phyloP scores from a whole-genome alignment of 1,140 invertebrate species.

The Tetranychus cinnabarinus region DNA sequence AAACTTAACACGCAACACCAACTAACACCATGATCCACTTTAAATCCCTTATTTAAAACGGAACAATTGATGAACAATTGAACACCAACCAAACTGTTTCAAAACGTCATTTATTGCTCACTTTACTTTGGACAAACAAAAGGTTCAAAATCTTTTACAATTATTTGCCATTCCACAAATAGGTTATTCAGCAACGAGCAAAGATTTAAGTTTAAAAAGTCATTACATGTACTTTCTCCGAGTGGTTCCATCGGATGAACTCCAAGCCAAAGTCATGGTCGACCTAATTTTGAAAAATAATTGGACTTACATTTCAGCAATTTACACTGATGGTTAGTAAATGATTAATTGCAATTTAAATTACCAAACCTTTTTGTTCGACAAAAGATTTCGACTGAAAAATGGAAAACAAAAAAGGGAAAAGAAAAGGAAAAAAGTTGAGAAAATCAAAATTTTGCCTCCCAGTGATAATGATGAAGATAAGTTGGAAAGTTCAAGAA shows the following conservation, averaged over 20 bases:
- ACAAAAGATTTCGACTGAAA: no score
- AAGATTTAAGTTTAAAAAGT: constrained; percentile 48
- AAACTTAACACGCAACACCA: no score
- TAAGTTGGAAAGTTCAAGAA: neutral
- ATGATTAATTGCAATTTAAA: neutral
- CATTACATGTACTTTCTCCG: constrained; percentile 52
- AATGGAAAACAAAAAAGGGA: no score
- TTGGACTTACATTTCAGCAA: constrained; percentile 61
- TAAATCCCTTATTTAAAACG: no score
- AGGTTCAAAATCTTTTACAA: constrained; percentile 54
- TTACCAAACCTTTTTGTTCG: neutral
- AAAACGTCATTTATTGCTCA: neutral
- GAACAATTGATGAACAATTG: no score
- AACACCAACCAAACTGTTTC: no score
- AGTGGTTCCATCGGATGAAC: constrained; percentile 54
- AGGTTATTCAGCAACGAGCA: constrained; percentile 52
- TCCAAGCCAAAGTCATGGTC: constrained; percentile 49
- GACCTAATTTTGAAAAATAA: constrained; percentile 44
- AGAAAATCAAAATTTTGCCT: neutral
- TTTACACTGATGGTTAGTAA: constrained; percentile 45
- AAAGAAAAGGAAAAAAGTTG: no score
- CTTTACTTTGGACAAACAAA: neutral
- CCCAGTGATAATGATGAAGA: neutral
- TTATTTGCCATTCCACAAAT: constrained; percentile 55
- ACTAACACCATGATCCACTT: no score